Evolutionary conservation across 2,113 vertebrate species (phyloP).

Genomic region (Aspidoscelis tigris): DNA sequence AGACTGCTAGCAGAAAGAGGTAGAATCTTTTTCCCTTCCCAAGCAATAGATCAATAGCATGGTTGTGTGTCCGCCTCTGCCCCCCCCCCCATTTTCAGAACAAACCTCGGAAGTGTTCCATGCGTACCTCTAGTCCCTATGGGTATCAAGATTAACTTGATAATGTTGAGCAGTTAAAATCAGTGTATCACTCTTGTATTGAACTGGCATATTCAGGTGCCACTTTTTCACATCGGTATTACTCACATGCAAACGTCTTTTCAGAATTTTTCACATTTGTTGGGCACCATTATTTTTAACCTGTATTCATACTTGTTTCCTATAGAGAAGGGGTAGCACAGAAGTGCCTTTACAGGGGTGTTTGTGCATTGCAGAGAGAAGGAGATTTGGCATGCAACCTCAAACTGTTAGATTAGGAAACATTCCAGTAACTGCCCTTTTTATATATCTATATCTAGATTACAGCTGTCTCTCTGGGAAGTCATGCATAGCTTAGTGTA

Average conservation of each 20-base stretch:
- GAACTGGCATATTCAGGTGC: not conserved
- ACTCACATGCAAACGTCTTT: not conserved
- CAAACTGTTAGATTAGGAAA: conserved; percentile 60
- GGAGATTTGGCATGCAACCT: conserved; percentile 59
- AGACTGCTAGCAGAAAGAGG: not conserved
- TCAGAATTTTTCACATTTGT: not conserved
- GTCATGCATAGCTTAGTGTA: conserved; percentile 28
- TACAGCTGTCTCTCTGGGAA: conserved; percentile 69
- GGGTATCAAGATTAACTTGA: too few species aligned
- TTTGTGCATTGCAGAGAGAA: conserved; percentile 7
- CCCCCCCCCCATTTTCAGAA: too few species aligned
- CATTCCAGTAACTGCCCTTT: conserved; percentile 61
- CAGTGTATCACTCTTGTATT: not conserved
- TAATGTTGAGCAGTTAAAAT: not conserved
- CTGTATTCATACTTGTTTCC: conserved; percentile 18
- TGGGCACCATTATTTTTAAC: conserved; percentile 9
- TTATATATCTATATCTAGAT: conserved; percentile 68
- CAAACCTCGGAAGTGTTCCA: too few species aligned
- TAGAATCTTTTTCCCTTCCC: not conserved
- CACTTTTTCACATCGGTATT: not conserved
- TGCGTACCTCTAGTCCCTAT: too few species aligned
- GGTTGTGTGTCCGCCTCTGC: too few species aligned
- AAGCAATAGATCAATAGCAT: too few species aligned
- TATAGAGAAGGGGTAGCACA: conserved; percentile 25
- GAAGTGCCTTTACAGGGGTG: too few species aligned